These are phyloP conservation scores for Tetragonula carbonaria DNA, from an alignment of 2,888 invertebrate species.

Conservation along the genomic window DNA sequence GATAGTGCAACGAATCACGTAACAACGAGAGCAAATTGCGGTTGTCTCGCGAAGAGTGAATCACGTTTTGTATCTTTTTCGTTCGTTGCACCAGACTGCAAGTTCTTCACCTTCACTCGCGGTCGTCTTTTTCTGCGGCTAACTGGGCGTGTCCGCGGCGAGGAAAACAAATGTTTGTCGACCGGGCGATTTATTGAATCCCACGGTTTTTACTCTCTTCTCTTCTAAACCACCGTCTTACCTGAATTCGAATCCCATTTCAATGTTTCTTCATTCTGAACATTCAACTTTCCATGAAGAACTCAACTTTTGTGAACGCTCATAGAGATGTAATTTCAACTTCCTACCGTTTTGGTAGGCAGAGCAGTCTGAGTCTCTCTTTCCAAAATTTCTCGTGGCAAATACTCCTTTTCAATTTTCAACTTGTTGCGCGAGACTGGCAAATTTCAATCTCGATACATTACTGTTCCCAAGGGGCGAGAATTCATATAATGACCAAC, in stretches of 20 bases:
- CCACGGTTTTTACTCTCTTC: not conserved
- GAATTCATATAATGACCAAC: not conserved
- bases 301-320: not conserved
- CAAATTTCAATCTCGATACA: not conserved
- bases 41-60: conserved; percentile 14
- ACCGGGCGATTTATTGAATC: not conserved
- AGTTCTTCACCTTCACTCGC: conserved; percentile 44
- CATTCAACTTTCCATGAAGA: not conserved
- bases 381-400: not conserved
- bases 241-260: not conserved
- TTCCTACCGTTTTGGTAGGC: too few relatives aligned
- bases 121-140: conserved; percentile 25
- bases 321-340: not conserved
- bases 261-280: not conserved
- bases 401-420: not conserved
- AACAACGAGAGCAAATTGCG: conserved; percentile 37
- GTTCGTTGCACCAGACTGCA: conserved; percentile 24
- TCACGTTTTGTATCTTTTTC: conserved; percentile 33
- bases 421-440: not conserved
- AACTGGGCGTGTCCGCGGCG: conserved; percentile 30
- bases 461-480: not conserved
- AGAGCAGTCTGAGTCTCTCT: not conserved
- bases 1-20: conserved; percentile 16
- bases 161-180: conserved; percentile 15
- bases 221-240: not conserved